A percentile compares a stretch with the other conserved stretches of the same genome.
Conservation (phyloP, 2,113 vertebrate species). For the Microcebus ravelobensis region DNA sequence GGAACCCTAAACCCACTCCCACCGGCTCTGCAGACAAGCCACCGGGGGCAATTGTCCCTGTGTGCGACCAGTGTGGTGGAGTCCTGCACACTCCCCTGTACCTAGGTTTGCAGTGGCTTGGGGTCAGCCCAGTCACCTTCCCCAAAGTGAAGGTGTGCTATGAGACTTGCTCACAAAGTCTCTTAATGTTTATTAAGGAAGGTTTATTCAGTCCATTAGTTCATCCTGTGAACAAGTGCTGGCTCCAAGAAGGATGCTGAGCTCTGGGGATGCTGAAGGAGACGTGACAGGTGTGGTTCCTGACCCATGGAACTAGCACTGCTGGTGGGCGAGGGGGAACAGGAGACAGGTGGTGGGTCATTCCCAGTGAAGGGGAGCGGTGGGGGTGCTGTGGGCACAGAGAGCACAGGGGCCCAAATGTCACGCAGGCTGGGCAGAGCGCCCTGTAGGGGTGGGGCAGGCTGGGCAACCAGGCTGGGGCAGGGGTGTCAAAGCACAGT, state of each 20-base stretch:
- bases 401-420: not conserved
- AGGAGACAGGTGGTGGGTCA: not conserved
- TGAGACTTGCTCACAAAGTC: not conserved
- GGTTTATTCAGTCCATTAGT: not conserved
- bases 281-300: no score
- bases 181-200: not conserved
- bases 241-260: not conserved
- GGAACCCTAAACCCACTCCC: not conserved
- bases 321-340: not conserved
- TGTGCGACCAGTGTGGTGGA: no score
- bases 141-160: not conserved
- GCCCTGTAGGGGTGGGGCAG: not conserved
- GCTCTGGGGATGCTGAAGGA: not conserved
- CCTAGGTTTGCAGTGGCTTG: not conserved
- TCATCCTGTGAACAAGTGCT: not conserved
- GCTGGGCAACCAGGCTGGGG: no score
- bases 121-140: not conserved
- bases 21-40: not conserved
- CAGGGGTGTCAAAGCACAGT: not conserved
- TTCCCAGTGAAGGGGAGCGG: not conserved
- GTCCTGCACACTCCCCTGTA: not conserved
- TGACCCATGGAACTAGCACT: not conserved
- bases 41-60: not conserved
- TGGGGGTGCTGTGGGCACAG: not conserved
- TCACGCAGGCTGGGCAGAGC: not conserved